Evolutionary conservation across 1,140 invertebrate genomes (phyloP).

Genomic region (Drosophila sturtevanti): DNA sequence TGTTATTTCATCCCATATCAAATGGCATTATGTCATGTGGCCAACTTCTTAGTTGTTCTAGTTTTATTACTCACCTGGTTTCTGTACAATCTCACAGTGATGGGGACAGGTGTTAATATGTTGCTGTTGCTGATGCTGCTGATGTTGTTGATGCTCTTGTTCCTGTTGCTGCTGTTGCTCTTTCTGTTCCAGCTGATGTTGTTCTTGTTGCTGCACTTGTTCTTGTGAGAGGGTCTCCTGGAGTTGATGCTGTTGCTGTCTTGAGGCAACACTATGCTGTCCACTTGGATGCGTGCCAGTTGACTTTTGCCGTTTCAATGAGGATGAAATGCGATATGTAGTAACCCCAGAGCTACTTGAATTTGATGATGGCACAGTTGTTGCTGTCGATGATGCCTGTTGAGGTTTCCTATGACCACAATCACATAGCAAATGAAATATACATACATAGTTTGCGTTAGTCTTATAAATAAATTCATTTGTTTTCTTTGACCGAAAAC

Average conservation of each 20-base stretch:
- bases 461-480: too few species aligned
- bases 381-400: conserved; percentile 26
- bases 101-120: conserved; percentile 54
- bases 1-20: conserved; percentile 3
- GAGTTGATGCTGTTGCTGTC: conserved; percentile 50
- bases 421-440: background rate
- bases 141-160: conserved; percentile 42
- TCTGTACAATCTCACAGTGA: conserved; percentile 64
- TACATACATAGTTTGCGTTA: too few species aligned
- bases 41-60: background rate
- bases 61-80: conserved; percentile 60
- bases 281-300: conserved; percentile 65
- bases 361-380: conserved; percentile 64
- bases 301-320: conserved; percentile 69
- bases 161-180: background rate
- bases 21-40: conserved; percentile 2
- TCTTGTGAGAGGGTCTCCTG: conserved; percentile 35
- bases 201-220: conserved; percentile 39
- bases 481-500: background rate
- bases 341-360: conserved; percentile 39
- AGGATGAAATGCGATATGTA: conserved; percentile 59
- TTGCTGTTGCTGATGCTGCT: conserved; percentile 39
- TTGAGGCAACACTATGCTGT: conserved; percentile 51
- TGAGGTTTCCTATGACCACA: conserved; percentile 56
- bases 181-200: conserved; percentile 45